Percentiles rank a stretch among this genome's conserved stretches.
phyloP scores from a whole-genome alignment of 2,888 invertebrate species.

The Leptogaster cylindrica region DNA sequence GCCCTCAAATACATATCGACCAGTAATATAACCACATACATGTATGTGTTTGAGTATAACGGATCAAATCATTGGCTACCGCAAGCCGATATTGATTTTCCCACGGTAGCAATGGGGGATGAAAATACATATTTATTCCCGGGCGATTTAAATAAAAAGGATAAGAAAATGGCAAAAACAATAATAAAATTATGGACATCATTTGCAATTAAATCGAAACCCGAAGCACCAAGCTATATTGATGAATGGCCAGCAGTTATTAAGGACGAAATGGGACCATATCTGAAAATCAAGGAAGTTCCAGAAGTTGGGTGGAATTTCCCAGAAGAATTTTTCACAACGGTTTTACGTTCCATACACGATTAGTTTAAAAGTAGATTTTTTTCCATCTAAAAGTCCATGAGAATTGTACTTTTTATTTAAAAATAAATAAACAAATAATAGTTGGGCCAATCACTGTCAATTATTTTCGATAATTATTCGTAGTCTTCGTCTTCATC shows the following conservation, averaged over 20 bases:
- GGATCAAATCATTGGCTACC: not conserved
- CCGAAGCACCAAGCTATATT: conserved; percentile 51
- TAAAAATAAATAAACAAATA: not conserved
- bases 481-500: conserved; percentile 41
- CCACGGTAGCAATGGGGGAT: not conserved
- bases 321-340: conserved; percentile 56
- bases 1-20: conserved; percentile 54
- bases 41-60: conserved; percentile 60
- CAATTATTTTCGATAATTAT: not conserved
- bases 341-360: too few species aligned
- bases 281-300: conserved; percentile 53
- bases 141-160: conserved; percentile 55
- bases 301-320: conserved; percentile 56
- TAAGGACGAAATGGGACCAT: not conserved
- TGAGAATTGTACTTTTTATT: too few species aligned
- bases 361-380: too few species aligned
- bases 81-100: not conserved
- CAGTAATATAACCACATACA: conserved; percentile 56
- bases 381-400: not conserved
- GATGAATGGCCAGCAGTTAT: conserved; percentile 54
- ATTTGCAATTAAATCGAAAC: conserved; percentile 57
- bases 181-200: conserved; percentile 62
- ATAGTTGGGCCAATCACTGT: not conserved
- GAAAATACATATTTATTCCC: conserved; percentile 57
- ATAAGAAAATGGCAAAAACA: conserved; percentile 60